These are phyloP conservation scores for Nycticryphes semicollaris DNA, from an alignment of 2,113 vertebrate species.

Conservation along the genomic window DNA sequence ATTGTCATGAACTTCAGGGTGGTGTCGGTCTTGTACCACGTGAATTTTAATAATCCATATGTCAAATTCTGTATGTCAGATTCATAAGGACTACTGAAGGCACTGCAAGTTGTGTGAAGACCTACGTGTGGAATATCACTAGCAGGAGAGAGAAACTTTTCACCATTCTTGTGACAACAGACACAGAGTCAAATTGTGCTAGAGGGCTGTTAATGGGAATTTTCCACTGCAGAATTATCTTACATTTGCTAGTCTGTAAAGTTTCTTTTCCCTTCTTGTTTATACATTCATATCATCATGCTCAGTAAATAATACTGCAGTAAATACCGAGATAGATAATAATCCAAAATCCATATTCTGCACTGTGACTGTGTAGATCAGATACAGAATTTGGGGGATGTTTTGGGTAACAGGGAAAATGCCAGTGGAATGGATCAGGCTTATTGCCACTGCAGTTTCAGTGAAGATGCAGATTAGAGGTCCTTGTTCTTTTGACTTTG, in stretches of 20 bases:
- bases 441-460: neutral
- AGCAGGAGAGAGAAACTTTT: neutral
- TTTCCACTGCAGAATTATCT: neutral
- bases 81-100: neutral
- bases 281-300: neutral
- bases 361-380: neutral
- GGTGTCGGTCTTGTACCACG: neutral
- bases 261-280: neutral
- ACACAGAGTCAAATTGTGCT: neutral
- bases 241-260: neutral
- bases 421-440: neutral
- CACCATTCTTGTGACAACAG: neutral
- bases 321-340: neutral
- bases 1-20: neutral
- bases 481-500: neutral
- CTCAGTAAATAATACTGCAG: neutral
- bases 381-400: neutral
- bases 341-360: neutral
- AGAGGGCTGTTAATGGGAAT: neutral
- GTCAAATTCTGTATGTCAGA: neutral
- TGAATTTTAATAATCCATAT: neutral
- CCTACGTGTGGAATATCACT: rapidly evolving
- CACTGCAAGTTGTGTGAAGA: neutral
- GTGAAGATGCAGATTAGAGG: neutral
- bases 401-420: neutral